Base-by-base conservation (phyloP, 2,888 invertebrate genomes). In the Trisateles emortualis region DNA sequence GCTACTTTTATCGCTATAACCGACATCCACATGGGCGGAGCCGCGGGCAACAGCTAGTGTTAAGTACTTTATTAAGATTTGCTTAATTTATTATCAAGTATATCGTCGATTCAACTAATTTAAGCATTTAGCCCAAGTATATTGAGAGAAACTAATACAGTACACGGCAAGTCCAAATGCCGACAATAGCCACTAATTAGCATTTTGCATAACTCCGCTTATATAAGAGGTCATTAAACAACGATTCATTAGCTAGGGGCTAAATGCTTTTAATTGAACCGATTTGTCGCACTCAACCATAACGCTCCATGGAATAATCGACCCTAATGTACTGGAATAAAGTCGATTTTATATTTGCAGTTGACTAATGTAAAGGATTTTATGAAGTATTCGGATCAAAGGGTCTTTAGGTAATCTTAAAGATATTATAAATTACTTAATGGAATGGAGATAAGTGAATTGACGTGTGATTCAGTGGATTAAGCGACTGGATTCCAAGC, bases 231-330 rank as follows among this genome's bases (percentile, higher is more conserved):
- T 56, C 52, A 58, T 49, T 11, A 6, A 30, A 54, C 51, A 52
- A 55, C 57, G 46, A 65, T 39, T 58, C 62, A 66, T 62, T 62
- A 53, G 42, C 32, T 44, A 44, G 43, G 30, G 39, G 51, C 67
- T 70, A 55, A 69, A 50, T 52, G 44, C 30, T 48, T 55, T 49
- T 59, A 67, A 67, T 67, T 66, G 40, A 22, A 22, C 13, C 33
- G 29, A 58, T 65, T 65, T 49, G 45, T 46, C 39, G 38, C 35
- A 0, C 9, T 22, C 4, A 1, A 5, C 11, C 8, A 24, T 24
- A 22, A 24, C n/a, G 13, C 17, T 24, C 10, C 2, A 16, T 14
- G 8, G 4, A 24, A 33, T 26, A 59, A 33, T 52, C 16, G 16
- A 43, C 43, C 13, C n/a, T 68, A 46, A 0, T 0, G 0, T 0